Base-by-base conservation (phyloP, 2,888 invertebrate species). In the Folsomia candida region DNA sequence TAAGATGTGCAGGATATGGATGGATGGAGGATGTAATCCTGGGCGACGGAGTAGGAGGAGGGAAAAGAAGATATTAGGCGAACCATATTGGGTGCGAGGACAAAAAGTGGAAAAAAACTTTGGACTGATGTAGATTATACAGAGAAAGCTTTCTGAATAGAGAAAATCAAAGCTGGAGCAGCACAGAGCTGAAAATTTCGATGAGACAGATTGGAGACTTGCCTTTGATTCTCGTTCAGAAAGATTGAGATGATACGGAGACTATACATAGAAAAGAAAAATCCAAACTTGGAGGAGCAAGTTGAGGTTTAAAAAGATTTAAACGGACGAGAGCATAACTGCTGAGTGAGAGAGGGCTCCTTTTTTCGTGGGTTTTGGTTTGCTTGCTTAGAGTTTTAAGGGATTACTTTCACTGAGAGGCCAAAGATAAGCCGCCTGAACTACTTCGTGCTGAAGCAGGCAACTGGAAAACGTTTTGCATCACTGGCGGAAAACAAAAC, bases 21-120 rank as follows among this genome's bases (percentile, higher is more conserved):
- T 4, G 4, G 37, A 37, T 37, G 14, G 37, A 37, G 54, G 22
- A 54, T 54, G 20, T 54, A 54, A 54, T 54, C 6, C 14, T 54
- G 54, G 54, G 6, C 6, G n/a, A n/a, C n/a, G n/a, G n/a, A n/a
- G n/a, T n/a, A n/a, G n/a, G n/a, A n/a, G n/a, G n/a, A n/a, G 37
- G 37, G 54, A 54, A 14, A 22, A 18, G 47, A 47, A 54, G 54
- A 54, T 54, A 54, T 54, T 54, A 54, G n/a, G 54, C 4, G n/a
- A 54, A 22, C 20, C 37, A 37, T 37, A n/a, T n/a, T 18, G 4
- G 20, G 20, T 4, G 54, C 11, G n/a, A n/a, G 54, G 54, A 54
- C 54, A 54, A 18, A 54, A 54, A 54, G 54, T 22, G 6, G n/a
- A 54, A 54, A 54, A 54, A 54, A 54, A n/a, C 54, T 54, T 54